Evolutionary conservation across 2,113 vertebrate genomes (phyloP), one percentile per base, ranked within the genome.

Genomic region (Dasyprocta punctata): DNA sequence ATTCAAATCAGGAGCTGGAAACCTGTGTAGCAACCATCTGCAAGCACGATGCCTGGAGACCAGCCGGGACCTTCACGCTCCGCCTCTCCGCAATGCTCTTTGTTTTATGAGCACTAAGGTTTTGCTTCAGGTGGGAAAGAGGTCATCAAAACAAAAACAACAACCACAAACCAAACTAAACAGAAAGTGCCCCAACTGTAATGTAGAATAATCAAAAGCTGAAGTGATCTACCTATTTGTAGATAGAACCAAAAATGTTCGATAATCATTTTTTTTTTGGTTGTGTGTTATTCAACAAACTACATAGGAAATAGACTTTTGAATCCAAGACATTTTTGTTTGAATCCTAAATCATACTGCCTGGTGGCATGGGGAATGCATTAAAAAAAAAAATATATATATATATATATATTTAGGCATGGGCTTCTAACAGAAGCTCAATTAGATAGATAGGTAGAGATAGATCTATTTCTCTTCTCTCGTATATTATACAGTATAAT

Each of bases 1-100:
- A 97, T 92, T 97, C 96, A 97, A 84, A 94, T 96, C 83, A 86
- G 69, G 92, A 84, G 86, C 84, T 86, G 82, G 96, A 95, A 97
- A 89, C 89, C 47, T 89, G 82, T 92, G 92, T 78, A 96, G 96
- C 92, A 92, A 90, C 81, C 0, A 2, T 89, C 75, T 24, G 38
- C 13, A 33, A 4, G 26, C 20, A 33, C 1, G 33, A 7, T 67
- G 81, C 81, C 85, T 87, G 73, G 89, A 93, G n/a, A 91, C 73
- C 58, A 94, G 56, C 38, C 54, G 28, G 26, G 6, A 30, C n/a
- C 24, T 52, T 30, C 56, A 3, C 33, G 36, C 38, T 16, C 56
- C 20, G 8, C 47, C 13, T 1, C 7, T 12, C 17, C 26, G 3
- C 12, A 22, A 1, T 4, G 7, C 16, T 38, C 82, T 63, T 56